Evolutionary conservation across 2,113 vertebrate species (phyloP).

Genomic region (Campylomormyrus numenius): DNA sequence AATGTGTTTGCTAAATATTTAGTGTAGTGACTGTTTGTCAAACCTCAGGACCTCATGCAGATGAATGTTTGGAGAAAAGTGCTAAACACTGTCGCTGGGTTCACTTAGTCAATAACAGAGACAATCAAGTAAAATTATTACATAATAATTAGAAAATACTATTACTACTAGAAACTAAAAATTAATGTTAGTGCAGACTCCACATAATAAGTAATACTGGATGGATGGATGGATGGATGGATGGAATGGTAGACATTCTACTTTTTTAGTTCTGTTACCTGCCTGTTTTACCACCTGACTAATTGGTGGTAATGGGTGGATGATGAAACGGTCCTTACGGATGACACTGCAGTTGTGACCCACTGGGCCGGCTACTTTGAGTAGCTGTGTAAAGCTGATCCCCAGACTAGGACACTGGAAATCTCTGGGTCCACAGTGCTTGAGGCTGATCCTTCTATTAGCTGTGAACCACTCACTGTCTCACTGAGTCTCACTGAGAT

Average conservation of each 20-base stretch:
- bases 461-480: too few relatives aligned
- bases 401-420: too few relatives aligned
- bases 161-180: not conserved
- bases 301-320: not conserved
- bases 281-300: not conserved
- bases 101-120: not conserved
- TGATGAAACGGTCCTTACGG: too few relatives aligned
- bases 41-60: not conserved
- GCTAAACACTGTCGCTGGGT: not conserved
- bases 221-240: not conserved
- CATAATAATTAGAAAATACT: not conserved
- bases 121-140: not conserved
- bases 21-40: not conserved
- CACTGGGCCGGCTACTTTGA: too few relatives aligned
- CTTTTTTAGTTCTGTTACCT: not conserved
- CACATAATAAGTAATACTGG: not conserved
- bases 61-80: not conserved
- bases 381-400: too few relatives aligned
- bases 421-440: too few relatives aligned
- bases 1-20: not conserved
- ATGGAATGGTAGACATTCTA: not conserved
- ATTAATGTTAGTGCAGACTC: not conserved
- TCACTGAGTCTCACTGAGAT: too few relatives aligned
- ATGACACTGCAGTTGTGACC: too few relatives aligned
- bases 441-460: too few relatives aligned